Percentiles rank a stretch among this genome's conserved stretches.
These are phyloP conservation scores for Amphiprion ocellaris DNA, from an alignment of 2,113 vertebrate genomes.

Conservation along the genomic window DNA sequence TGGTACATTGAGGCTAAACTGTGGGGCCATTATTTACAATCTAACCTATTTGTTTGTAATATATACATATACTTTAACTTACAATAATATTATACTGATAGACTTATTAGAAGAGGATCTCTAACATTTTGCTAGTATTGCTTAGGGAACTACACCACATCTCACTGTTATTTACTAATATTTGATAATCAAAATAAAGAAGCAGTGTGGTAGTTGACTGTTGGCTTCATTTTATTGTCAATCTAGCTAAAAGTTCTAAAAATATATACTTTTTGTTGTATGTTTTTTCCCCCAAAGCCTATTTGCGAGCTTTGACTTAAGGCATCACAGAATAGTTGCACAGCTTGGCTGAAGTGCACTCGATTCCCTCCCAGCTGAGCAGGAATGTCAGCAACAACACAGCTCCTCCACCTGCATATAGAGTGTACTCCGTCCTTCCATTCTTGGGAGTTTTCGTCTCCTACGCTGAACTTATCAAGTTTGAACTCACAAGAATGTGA, in stretches of 20 bases:
- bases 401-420: constrained; percentile 9
- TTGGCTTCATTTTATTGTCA: background rate
- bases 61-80: background rate
- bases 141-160: background rate
- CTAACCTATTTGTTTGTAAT: background rate
- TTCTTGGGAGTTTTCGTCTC: constrained; percentile 12
- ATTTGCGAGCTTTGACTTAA: constrained; percentile 11
- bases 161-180: background rate
- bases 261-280: background rate
- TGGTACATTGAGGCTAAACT: no score
- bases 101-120: background rate
- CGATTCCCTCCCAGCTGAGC: constrained; percentile 28
- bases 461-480: constrained; percentile 19
- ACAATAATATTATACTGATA: background rate
- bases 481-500: background rate
- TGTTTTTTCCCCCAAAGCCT: background rate
- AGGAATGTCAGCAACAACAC: constrained; percentile 17
- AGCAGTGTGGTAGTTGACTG: no score
- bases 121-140: background rate
- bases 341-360: constrained; percentile 20
- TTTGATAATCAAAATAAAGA: no score
- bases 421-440: background rate
- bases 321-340: background rate
- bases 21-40: no score
- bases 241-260: background rate